Evolutionary conservation across 92 coral and sea anemone species (phyloP), one percentile per base, ranked within the genome.

Genomic region (Metridium senile): DNA sequence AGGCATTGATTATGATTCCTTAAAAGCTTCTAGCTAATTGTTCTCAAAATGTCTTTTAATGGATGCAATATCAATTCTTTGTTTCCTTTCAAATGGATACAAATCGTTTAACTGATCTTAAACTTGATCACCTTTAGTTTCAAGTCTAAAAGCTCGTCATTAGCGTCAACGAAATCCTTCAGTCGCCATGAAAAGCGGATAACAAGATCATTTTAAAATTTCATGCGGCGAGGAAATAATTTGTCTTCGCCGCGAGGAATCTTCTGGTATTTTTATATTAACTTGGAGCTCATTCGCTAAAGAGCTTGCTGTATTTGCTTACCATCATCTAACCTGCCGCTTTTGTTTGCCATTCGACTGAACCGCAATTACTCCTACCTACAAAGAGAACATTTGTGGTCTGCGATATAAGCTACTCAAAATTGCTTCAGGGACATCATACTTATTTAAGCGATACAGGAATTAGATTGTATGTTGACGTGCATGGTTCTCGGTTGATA

Each of bases 251-350:
- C 20, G 4, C 17, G 59, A 54, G 59, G 20, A 13, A 13, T 54
- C 25, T 54, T 13, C 25, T 54, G 16, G 21, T 4, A 63, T 63
- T 63, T 63, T 11, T 31, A 63, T 29, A 63, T 63, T 20, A 63
- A 11, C 69, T 63, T 29, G n/a, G 4, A 63, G 43, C 27, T 63
- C 39, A 63, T 63, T 63, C 69, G 69, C 43, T 29, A 61, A 22
- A 31, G 69, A 63, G 1, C 3, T 1, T 1, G 31, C 31, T 1
- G 32, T 63, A 20, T 63, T 63, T 63, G 69, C 69, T 63, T 0
- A 28, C n/a, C 31, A 19, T 63, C 69, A 31, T 0, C 69, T 28
- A 13, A 63, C 19, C 21, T 28, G 69, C 69, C 45, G 3, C 43
- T 1, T 17, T 0, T 30, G 45, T 63, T 63, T 63, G 31, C 23